phyloP scores from a whole-genome alignment of 2,113 vertebrate species.

The Salvelinus namaycush region DNA sequence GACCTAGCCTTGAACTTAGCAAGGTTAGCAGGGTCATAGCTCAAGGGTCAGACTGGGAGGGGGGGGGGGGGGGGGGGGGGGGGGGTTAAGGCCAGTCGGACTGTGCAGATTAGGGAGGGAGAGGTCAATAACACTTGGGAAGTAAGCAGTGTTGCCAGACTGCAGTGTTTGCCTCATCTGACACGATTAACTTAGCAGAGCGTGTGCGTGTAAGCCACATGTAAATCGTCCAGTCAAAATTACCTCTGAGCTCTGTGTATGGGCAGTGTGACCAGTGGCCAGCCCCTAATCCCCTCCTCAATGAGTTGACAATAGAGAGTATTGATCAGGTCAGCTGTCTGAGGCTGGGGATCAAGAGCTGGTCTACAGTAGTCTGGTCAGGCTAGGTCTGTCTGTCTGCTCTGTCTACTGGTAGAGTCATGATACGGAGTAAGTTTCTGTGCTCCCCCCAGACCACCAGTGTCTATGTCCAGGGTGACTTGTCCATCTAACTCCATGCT shows the following conservation, averaged over 20 bases:
- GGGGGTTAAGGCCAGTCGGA: slow-evolving; percentile 28
- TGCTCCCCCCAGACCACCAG: slow-evolving; percentile 30
- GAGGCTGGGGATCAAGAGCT: slow-evolving; percentile 55
- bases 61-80: slow-evolving; percentile 7
- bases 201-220: slow-evolving; percentile 50
- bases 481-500: not conserved
- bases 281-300: slow-evolving; percentile 68
- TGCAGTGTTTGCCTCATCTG: slow-evolving; percentile 41
- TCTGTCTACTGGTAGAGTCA: slow-evolving; percentile 51
- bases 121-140: slow-evolving; percentile 33
- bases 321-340: slow-evolving; percentile 68
- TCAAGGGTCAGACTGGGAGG: slow-evolving; percentile 29
- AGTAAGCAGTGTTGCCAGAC: slow-evolving; percentile 5
- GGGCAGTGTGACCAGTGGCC: slow-evolving; percentile 64
- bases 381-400: slow-evolving; percentile 17
- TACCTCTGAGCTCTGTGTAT: slow-evolving; percentile 62
- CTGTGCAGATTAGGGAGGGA: slow-evolving; percentile 22
- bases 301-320: slow-evolving; percentile 73
- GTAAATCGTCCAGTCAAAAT: slow-evolving; percentile 47
- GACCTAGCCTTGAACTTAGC: slow-evolving; percentile 62
- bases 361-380: not conserved
- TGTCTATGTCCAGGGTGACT: slow-evolving; percentile 1
- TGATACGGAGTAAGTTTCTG: not conserved
- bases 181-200: slow-evolving; percentile 39
- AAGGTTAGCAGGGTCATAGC: slow-evolving; percentile 28